phyloP scores from a whole-genome alignment of 35 echinoderm and acorn worm species.

The Lytechinus pictus region DNA sequence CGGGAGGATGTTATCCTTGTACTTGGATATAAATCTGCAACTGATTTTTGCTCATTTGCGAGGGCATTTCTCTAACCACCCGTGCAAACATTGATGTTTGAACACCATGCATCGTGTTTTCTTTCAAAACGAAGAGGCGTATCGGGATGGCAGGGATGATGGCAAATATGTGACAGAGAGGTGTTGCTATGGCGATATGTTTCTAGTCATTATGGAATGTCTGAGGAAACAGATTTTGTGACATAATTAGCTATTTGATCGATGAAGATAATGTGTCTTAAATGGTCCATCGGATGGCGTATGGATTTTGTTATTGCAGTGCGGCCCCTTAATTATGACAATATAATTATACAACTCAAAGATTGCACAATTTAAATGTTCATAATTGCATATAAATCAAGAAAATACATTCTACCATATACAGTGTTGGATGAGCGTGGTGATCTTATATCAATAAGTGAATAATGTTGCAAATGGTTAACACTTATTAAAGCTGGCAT shows the following conservation, averaged over 20 bases:
- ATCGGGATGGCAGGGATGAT: not conserved
- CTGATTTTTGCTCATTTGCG: conserved; percentile 42
- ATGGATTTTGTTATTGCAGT: too few species aligned
- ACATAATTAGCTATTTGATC: not conserved
- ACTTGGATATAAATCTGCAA: conserved; percentile 56
- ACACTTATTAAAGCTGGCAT: too few species aligned
- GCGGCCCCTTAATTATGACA: too few species aligned
- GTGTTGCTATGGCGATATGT: conserved; percentile 20
- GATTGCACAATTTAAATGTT: too few species aligned
- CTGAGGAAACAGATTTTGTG: conserved; percentile 11
- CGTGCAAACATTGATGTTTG: conserved; percentile 50
- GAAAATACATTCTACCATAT: too few species aligned
- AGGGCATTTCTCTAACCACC: conserved; percentile 45
- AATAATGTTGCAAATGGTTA: too few species aligned
- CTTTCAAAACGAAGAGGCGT: conserved; percentile 38
- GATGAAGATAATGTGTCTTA: not conserved
- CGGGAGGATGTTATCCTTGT: conserved; percentile 49
- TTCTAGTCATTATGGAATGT: not conserved
- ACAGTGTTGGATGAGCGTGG: too few species aligned
- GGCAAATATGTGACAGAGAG: conserved; percentile 19
- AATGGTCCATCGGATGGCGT: not conserved
- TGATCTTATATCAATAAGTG: too few species aligned
- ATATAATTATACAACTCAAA: too few species aligned
- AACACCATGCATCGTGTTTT: not conserved
- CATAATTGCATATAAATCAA: too few species aligned